Evolutionary conservation across 2,797 vertebrate genomes (phyloP).

Genomic region (Enteromius afrohamiltoni): DNA sequence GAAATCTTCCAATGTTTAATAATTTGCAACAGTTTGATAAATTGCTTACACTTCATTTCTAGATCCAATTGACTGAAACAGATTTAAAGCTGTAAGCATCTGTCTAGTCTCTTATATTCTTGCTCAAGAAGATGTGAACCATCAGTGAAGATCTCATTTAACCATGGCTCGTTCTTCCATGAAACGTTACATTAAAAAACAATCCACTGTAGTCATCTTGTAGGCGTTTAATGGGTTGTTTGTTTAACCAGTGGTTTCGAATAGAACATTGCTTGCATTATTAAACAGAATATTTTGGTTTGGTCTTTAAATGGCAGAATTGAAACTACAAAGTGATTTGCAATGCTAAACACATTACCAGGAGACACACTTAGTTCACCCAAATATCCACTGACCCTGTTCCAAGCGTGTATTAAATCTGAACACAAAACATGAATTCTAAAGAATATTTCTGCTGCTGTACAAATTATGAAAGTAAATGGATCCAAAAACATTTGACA

Average conservation of each 20-base stretch:
- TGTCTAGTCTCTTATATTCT: neutral
- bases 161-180: neutral
- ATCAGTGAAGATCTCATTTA: neutral
- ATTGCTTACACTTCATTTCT: neutral
- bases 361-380: neutral
- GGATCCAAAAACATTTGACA: neutral
- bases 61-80: neutral
- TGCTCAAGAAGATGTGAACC: neutral
- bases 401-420: too few relatives aligned
- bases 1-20: neutral
- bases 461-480: neutral
- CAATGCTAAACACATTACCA: neutral
- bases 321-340: neutral
- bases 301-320: neutral
- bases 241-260: conserved; percentile 61
- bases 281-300: conserved; percentile 56
- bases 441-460: neutral
- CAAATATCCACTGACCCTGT: neutral
- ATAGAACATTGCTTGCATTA: conserved; percentile 61
- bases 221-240: conserved; percentile 49
- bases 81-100: neutral
- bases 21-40: neutral
- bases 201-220: neutral
- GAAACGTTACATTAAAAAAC: neutral
- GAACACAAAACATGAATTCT: neutral